Evolutionary conservation across 2,113 vertebrate genomes (phyloP), one percentile per base, ranked within the genome.

Genomic region (Geothlypis trichas): DNA sequence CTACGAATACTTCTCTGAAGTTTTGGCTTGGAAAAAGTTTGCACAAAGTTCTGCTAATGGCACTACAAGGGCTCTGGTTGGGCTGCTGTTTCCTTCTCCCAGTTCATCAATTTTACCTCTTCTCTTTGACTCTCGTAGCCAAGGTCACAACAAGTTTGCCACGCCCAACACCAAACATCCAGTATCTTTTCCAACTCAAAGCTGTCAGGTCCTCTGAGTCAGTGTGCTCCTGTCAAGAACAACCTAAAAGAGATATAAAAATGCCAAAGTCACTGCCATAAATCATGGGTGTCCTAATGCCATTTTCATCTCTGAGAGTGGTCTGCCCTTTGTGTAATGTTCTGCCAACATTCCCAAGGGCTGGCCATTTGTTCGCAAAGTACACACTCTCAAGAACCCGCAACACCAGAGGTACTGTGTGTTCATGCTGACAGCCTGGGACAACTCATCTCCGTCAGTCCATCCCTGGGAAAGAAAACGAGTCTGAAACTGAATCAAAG

Each of bases 181-280:
- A 7, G 26, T 89, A 12, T 62, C 65, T 89, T 81, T 96, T 94
- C 87, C 77, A 89, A 2, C 51, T 59, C 54, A 54, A 81, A 91
- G n/a, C 74, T 94, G 69, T 89, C 52, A 47, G 30, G 54, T 91
- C n/a, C 58, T 95, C 87, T 87, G 77, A 92, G 78, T 87, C 74
- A 89, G 49, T 42, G 54, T 27, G 42, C 66, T 89, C 1, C 3
- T 83, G 71, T 87, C 49, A 87, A 93, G 87, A 87, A 35, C 71
- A 96, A 91, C 61, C 77, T 73, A n/a, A 91, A 95, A 91, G 44
- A 80, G 33, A 66, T 46, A 93, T 30, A 31, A 63, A 85, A 93
- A 26, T 1, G 11, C 57, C 84, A 62, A 87, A 92, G 58, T 73
- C 74, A 65, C n/a, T 47, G 44, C 68, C 54, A 57, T 95, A 84